These are phyloP conservation scores for Castor canadensis DNA, from an alignment of 2,113 vertebrate genomes.

Conservation along the genomic window DNA sequence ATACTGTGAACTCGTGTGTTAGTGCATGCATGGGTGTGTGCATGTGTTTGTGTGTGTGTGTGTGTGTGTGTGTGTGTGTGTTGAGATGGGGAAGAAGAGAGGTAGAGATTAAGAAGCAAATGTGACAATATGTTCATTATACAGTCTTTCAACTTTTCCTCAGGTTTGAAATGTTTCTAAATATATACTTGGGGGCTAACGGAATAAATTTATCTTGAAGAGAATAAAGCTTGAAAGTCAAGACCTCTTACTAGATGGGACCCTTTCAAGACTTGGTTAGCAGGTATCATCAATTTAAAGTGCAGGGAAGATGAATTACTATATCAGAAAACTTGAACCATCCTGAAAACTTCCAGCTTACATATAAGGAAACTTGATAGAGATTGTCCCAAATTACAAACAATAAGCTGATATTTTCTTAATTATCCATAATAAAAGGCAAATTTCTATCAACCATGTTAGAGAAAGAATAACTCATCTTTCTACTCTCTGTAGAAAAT, in stretches of 20 bases:
- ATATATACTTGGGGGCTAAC: background rate
- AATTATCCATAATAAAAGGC: slow-evolving; percentile 21
- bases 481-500: background rate
- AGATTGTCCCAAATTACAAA: background rate
- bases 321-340: background rate
- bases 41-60: background rate
- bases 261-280: background rate
- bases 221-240: background rate
- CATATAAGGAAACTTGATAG: background rate
- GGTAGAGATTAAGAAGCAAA: background rate
- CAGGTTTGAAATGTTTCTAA: slow-evolving; percentile 14
- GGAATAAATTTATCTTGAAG: background rate
- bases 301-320: background rate
- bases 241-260: background rate
- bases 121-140: background rate
- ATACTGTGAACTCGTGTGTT: background rate
- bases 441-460: slow-evolving; percentile 3
- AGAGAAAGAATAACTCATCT: slow-evolving; percentile 25
- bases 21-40: background rate
- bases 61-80: background rate
- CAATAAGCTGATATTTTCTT: slow-evolving; percentile 4
- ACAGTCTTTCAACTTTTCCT: slow-evolving; percentile 1
- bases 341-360: background rate
- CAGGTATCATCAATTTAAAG: background rate
- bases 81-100: background rate